Base-by-base conservation (phyloP, 1,140 invertebrate genomes). In the Zaprionus lachaisei region DNA sequence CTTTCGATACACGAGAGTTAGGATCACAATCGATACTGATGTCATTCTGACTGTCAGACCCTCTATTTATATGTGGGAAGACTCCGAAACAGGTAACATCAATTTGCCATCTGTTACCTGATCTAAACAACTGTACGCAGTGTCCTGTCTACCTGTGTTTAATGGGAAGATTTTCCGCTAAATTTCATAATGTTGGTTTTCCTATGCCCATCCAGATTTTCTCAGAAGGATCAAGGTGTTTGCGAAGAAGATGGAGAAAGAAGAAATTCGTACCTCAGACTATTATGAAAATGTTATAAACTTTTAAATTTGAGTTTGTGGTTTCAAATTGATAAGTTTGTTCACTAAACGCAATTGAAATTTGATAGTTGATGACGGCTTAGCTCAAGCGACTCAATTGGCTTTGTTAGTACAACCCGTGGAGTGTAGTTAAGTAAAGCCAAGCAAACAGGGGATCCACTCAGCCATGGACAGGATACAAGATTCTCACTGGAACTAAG, bases 271-370 rank as follows among this genome's bases (percentile, higher is more conserved):
- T 51, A 12, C 17, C 4, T 34, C 11, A 51, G 15, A 9, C n/a
- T 47, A 47, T 47, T 17, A 47, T 5, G 1, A 15, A 44, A 44
- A 44, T 44, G 2, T 11, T 4, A 17, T 17, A 51, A 51, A 51
- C 1, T 51, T 51, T 14, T 12, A 11, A 11, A 20, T 17, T 20
- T 49, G 7, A 47, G 20, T 2, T 26, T 54, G 24, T 12, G 24
- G 20, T 24, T 5, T 15, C 3, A 15, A 31, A 1, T 9, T 31
- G 22, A 63, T 31, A 56, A 56, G 58, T 69, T 61, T 15, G 20
- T 51, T 69, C 57, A 54, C 62, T 38, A 28, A 44, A 38, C 47
- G 38, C 15, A 62, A 70, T 70, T 70, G 67, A 70, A 70, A 70
- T 38, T 37, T 61, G 56, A 49, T 61, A 44, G 47, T 60, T 51